Evolutionary conservation across 2,113 vertebrate species (phyloP).

Genomic region (Pygoscelis adeliae): DNA sequence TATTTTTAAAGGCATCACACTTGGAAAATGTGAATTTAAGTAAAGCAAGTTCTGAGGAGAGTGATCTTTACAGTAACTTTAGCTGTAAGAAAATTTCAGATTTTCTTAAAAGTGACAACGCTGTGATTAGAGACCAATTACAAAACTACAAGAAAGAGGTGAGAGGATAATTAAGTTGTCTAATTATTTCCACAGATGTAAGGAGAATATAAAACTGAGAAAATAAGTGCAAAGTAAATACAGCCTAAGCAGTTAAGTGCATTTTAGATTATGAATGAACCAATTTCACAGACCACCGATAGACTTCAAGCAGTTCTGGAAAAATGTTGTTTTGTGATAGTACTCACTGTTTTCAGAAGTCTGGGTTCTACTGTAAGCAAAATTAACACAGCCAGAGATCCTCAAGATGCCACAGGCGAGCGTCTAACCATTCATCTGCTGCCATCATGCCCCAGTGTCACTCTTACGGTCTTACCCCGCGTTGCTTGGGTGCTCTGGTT

Average conservation of each 20-base stretch:
- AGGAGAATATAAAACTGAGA: background rate
- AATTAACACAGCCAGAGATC: background rate
- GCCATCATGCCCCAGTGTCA: background rate
- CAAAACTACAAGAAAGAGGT: background rate
- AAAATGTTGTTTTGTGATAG: background rate
- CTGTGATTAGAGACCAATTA: background rate
- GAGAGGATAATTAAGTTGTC: background rate
- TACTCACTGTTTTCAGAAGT: slow-evolving; percentile 1
- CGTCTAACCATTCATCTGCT: background rate
- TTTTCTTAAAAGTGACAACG: background rate
- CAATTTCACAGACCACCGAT: background rate
- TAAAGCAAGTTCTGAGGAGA: background rate
- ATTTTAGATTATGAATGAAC: background rate
- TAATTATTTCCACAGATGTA: background rate
- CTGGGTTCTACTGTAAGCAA: background rate
- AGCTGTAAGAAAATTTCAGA: background rate
- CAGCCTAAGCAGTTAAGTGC: background rate
- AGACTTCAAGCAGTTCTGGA: background rate
- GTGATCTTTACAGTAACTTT: background rate
- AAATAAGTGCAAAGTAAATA: background rate
- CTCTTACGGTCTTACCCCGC: background rate
- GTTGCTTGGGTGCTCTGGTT: background rate
- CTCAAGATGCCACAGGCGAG: background rate
- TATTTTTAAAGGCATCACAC: background rate
- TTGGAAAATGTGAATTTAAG: background rate